Evolutionary conservation across 2,888 invertebrate genomes (phyloP).

Genomic region (Lissonota sp.): DNA sequence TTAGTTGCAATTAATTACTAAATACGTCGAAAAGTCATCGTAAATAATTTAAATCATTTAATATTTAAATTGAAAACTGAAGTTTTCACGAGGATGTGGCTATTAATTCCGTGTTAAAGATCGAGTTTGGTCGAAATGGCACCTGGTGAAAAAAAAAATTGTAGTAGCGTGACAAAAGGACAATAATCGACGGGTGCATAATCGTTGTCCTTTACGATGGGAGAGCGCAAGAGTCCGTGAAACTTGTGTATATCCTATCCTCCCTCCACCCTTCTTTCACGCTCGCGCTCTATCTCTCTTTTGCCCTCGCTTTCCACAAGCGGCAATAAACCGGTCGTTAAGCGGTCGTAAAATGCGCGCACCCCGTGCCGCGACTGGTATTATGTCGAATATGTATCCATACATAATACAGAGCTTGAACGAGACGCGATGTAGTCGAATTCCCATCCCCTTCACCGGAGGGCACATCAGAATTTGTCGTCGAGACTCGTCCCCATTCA

Average conservation of each 20-base stretch:
- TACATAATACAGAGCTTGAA: constrained; percentile 31
- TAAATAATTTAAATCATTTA: neutral
- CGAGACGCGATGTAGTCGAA: constrained; percentile 48
- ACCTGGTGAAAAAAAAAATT: constrained; percentile 29
- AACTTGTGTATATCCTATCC: constrained; percentile 38
- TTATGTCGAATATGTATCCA: constrained; percentile 36
- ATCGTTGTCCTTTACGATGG: constrained; percentile 29
- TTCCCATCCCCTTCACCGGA: constrained; percentile 35
- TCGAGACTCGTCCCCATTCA: constrained; percentile 48
- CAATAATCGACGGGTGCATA: constrained; percentile 51
- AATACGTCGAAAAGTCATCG: no score
- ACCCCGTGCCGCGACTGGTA: constrained; percentile 59
- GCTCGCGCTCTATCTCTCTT: constrained; percentile 7
- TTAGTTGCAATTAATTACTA: no score
- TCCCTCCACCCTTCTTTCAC: constrained; percentile 21
- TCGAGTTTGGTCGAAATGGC: neutral
- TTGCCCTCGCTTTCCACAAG: constrained; percentile 61
- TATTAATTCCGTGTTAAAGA: neutral
- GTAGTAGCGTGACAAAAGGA: constrained; percentile 39
- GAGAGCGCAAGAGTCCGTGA: constrained; percentile 45
- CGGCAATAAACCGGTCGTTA: constrained; percentile 78
- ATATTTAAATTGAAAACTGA: no score
- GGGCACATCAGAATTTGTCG: constrained; percentile 54
- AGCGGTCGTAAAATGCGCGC: constrained; percentile 76
- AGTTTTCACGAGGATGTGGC: no score